phyloP scores from a whole-genome alignment of 2,113 vertebrate species.

The Butorides virescens region DNA sequence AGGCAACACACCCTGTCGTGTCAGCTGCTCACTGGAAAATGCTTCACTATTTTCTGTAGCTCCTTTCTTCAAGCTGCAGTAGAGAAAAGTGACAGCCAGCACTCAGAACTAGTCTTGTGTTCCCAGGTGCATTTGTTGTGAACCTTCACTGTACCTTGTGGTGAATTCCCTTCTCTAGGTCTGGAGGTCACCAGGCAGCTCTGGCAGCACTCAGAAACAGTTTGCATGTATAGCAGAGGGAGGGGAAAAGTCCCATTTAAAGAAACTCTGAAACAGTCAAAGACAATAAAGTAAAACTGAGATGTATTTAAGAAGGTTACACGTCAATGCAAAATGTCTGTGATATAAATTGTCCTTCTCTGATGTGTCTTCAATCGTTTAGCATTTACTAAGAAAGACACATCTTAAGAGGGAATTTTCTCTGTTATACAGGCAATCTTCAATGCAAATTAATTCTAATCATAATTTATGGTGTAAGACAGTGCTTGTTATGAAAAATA shows the following conservation, averaged over 20 bases:
- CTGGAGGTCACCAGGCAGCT: not conserved
- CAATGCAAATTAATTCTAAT: constrained; percentile 14
- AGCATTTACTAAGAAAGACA: not conserved
- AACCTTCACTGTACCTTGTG: not conserved
- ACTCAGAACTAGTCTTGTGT: not conserved
- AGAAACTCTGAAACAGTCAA: not conserved
- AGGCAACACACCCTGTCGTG: not conserved
- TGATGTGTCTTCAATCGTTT: not conserved
- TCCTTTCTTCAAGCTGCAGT: not conserved
- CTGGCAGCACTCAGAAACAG: not conserved
- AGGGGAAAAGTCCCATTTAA: not conserved
- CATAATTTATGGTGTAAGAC: constrained; percentile 8
- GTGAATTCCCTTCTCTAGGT: not conserved
- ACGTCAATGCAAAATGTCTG: not conserved
- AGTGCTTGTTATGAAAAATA: constrained; percentile 6
- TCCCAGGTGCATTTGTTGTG: not conserved
- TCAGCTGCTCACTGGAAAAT: not conserved
- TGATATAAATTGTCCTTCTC: not conserved
- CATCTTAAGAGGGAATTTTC: not conserved
- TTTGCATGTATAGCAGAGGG: not conserved
- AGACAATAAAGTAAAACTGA: not conserved
- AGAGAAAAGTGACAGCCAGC: not conserved
- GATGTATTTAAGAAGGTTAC: not conserved
- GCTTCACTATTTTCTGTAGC: not conserved
- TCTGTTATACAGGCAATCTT: not conserved